phyloP scores from a whole-genome alignment of 2,888 invertebrate genomes.

The Aporophyla lueneburgensis region DNA sequence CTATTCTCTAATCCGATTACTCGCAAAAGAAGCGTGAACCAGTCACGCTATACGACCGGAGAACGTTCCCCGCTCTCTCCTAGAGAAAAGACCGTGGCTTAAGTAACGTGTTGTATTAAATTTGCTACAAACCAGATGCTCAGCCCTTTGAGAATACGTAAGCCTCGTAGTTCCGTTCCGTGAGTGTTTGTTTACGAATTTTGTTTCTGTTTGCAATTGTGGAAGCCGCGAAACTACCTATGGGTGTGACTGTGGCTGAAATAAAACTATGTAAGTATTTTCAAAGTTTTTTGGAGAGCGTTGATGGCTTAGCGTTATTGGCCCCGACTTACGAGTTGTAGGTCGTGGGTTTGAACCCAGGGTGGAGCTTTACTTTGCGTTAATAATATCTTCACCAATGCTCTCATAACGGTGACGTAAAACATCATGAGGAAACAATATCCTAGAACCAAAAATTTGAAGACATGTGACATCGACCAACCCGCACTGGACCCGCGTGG shows the following conservation, averaged over 20 bases:
- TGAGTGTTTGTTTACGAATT: slow-evolving; percentile 49
- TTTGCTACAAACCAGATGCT: slow-evolving; percentile 66
- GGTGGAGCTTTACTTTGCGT: no score
- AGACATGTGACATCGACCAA: no score
- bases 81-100: slow-evolving; percentile 40
- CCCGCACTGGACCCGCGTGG: no score
- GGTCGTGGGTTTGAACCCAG: no score
- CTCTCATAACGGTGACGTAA: no score
- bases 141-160: slow-evolving; percentile 56
- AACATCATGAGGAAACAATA: no score
- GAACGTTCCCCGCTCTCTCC: slow-evolving; percentile 59
- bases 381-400: no score
- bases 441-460: no score
- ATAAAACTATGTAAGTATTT: background rate
- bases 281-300: no score
- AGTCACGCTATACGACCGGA: slow-evolving; percentile 38
- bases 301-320: no score
- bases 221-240: background rate
- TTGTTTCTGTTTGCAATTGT: slow-evolving; percentile 24
- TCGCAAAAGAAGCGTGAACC: slow-evolving; percentile 42
- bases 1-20: slow-evolving; percentile 34
- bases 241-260: slow-evolving; percentile 19
- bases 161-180: slow-evolving; percentile 45
- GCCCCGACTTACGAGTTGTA: no score
- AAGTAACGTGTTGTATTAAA: slow-evolving; percentile 64